These are phyloP conservation scores for Leptinotarsa defecta DNA, from an alignment of 1,140 invertebrate species.

Conservation along the genomic window DNA sequence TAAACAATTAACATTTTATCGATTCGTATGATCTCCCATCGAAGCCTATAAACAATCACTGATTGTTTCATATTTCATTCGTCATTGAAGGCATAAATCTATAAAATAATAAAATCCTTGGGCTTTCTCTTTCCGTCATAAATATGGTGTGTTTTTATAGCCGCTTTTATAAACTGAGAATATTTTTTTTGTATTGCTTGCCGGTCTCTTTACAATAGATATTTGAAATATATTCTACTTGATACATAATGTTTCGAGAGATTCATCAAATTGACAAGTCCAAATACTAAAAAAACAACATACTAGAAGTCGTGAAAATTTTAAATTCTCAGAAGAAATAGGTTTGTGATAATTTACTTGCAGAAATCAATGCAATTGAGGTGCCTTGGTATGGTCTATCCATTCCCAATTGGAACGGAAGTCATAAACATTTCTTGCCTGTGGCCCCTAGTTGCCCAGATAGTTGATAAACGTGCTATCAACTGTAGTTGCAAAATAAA, in stretches of 20 bases:
- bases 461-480: too few species aligned
- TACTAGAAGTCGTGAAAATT: too few species aligned
- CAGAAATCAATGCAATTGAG: too few species aligned
- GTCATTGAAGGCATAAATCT: slow-evolving; percentile 12
- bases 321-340: too few species aligned
- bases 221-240: neutral
- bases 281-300: too few species aligned
- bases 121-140: slow-evolving; percentile 18
- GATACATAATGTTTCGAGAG: neutral
- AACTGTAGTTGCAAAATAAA: too few species aligned
- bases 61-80: slow-evolving; percentile 25
- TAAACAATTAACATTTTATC: slow-evolving; percentile 4
- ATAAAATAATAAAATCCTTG: slow-evolving; percentile 28
- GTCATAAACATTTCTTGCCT: too few species aligned
- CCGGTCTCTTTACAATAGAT: neutral
- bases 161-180: neutral
- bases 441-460: too few species aligned
- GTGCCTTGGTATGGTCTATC: too few species aligned
- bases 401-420: too few species aligned
- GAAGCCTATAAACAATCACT: slow-evolving; percentile 13
- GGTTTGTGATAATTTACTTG: too few species aligned
- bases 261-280: neutral
- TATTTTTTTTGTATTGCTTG: slow-evolving; percentile 10
- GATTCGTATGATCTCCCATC: slow-evolving; percentile 3
- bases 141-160: slow-evolving; percentile 22